Base-by-base conservation (phyloP, 2,797 vertebrate genomes). In the Pseudotriccus pelzelni region DNA sequence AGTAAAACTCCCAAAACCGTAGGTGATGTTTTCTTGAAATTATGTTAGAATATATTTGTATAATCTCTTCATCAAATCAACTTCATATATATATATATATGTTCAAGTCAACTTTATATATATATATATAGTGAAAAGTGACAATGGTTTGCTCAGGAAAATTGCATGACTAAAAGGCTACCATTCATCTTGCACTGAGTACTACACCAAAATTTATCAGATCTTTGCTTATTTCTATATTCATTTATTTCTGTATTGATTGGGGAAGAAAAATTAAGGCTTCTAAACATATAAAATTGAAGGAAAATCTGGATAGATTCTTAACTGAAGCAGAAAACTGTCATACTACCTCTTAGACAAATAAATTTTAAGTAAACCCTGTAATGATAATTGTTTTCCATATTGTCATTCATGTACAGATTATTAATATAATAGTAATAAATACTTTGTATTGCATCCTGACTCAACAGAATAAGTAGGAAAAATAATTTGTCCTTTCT, bases 191-290 rank as follows among this genome's bases (percentile, higher is more conserved):
- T 52, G 30, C 68, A 72, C 10, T 21, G 4, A 84, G 56, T 44
- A 43, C 1, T 68, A 24, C 10, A 37, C 1, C 7, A 63, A 52
- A n/a, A 49, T 47, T 81, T 39, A 32, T 43, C 14, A n/a, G 1
- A 4, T 59, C 1, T 75, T 63, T 72, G 2, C 43, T 84, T 43
- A 4, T 53, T 49, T 49, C 12, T 47, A 47, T 25, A 52, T 68
- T 60, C 4, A 34, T 49, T 39, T 39, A 39, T 39, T 49, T 49
- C 12, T 47, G 47, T 25, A 52, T 68, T 60, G 4, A 34, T 49
- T 39, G 11, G 20, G 2, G 1, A 3, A 15, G 24, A 59, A 32
- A 60, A 41, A 30, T 10, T 28, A 41, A n/a, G 17, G 1, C 14
- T 24, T 58, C 18, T 59, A 36, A 52, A 56, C 3, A 55, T 8